Evolutionary conservation across 2,113 vertebrate species (phyloP).

Genomic region (Catharus minimus): DNA sequence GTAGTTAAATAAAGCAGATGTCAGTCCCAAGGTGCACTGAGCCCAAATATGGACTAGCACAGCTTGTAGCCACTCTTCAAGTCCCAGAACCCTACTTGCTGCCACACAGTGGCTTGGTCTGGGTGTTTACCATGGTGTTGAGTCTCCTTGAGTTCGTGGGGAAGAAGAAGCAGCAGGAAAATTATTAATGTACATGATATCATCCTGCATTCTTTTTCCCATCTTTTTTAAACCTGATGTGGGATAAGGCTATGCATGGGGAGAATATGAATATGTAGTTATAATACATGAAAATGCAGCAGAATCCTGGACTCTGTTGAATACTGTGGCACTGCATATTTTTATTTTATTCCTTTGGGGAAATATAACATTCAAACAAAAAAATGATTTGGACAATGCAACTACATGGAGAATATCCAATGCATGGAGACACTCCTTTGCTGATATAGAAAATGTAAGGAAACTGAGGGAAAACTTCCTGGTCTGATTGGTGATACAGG

Average conservation of each 20-base stretch:
- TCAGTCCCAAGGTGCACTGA: neutral
- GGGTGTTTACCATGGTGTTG: neutral
- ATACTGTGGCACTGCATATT: neutral
- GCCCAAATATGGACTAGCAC: neutral
- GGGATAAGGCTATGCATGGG: neutral
- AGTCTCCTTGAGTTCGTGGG: rapidly evolving
- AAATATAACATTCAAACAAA: slow-evolving; percentile 8
- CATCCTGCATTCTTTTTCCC: neutral
- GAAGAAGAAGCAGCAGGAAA: neutral
- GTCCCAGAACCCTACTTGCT: neutral
- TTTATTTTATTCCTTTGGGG: slow-evolving; percentile 41
- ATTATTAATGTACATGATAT: neutral
- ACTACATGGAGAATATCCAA: neutral
- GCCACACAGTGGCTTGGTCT: neutral
- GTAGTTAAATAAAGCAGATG: neutral
- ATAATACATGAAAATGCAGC: slow-evolving; percentile 21
- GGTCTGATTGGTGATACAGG: slow-evolving; percentile 1
- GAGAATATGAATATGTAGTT: neutral
- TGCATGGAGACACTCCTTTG: neutral
- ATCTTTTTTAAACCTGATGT: neutral
- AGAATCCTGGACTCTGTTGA: slow-evolving; percentile 40
- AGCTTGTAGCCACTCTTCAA: neutral
- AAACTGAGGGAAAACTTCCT: slow-evolving; percentile 8
- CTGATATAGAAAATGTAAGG: neutral
- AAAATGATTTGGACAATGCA: slow-evolving; percentile 34